Percentiles rank a stretch among this genome's conserved stretches.
Evolutionary conservation across 2,113 vertebrate genomes (phyloP).

Genomic region (Nesogale talazaci): DNA sequence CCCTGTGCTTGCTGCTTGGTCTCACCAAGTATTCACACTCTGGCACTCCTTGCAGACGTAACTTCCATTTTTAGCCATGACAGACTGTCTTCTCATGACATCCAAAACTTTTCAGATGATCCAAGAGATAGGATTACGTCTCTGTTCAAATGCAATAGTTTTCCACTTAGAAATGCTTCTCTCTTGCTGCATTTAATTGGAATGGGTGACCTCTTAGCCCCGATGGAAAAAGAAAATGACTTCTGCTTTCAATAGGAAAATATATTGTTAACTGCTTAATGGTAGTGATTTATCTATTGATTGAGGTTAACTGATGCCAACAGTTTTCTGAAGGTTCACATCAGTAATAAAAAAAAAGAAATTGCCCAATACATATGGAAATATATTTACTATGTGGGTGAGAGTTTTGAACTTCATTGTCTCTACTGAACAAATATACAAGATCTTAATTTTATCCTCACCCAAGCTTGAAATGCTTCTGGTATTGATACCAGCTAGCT

Average conservation of each 20-base stretch:
- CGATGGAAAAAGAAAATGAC: neutral
- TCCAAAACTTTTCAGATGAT: conserved; percentile 19
- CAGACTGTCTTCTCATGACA: neutral
- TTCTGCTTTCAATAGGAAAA: conserved; percentile 30
- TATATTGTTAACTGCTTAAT: neutral
- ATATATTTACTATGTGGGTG: conserved; percentile 4
- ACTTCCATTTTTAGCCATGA: neutral
- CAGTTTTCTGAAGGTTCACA: neutral
- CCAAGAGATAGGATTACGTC: neutral
- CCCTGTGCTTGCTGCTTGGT: neutral
- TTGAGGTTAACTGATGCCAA: conserved; percentile 8
- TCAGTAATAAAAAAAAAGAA: conserved; percentile 23
- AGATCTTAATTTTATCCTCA: conserved; percentile 47
- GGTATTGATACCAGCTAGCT: neutral
- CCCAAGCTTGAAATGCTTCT: neutral
- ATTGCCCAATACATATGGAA: neutral
- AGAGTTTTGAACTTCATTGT: neutral
- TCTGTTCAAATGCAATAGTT: neutral
- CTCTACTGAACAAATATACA: neutral
- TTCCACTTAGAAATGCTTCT: conserved; percentile 33
- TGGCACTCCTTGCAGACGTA: neutral
- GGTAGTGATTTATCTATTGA: neutral
- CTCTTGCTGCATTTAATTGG: conserved; percentile 32
- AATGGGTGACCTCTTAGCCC: neutral
- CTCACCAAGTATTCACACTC: neutral